phyloP scores from a whole-genome alignment of 2,797 vertebrate species.

The Vireo griseus region DNA sequence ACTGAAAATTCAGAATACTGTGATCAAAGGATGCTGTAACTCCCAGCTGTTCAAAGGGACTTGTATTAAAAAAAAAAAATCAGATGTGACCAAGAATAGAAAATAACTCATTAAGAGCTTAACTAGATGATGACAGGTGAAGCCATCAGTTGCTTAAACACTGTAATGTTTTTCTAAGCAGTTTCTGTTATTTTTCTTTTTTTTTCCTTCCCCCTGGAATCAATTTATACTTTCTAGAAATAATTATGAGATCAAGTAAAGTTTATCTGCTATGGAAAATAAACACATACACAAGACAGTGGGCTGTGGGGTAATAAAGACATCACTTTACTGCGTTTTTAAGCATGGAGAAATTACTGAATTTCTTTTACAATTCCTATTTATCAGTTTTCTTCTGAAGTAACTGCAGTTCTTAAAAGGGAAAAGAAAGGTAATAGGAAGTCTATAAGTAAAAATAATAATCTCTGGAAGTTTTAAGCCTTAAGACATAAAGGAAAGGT shows the following conservation, averaged over 20 bases:
- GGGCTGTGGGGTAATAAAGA: slow-evolving; percentile 64
- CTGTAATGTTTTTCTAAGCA: slow-evolving; percentile 74
- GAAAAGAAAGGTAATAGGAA: slow-evolving; percentile 22
- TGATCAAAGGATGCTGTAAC: slow-evolving; percentile 96
- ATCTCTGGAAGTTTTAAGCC: slow-evolving; percentile 60
- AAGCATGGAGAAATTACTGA: slow-evolving; percentile 21
- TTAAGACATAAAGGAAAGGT: slow-evolving; percentile 54
- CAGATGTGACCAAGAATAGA: slow-evolving; percentile 95
- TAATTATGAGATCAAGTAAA: slow-evolving; percentile 50
- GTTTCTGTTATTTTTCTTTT: slow-evolving; percentile 68
- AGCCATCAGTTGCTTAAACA: slow-evolving; percentile 76
- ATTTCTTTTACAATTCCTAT: slow-evolving; percentile 1
- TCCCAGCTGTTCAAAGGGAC: slow-evolving; percentile 97
- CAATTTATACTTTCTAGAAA: slow-evolving; percentile 57
- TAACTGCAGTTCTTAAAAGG: not conserved
- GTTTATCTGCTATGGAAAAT: slow-evolving; percentile 33
- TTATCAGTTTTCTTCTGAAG: slow-evolving; percentile 36
- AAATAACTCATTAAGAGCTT: slow-evolving; percentile 93
- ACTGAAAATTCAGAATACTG: slow-evolving; percentile 90
- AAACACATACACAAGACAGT: not conserved
- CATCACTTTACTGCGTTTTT: not conserved
- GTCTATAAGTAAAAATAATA: not conserved
- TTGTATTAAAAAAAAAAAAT: slow-evolving; percentile 85
- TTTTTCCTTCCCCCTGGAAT: not conserved
- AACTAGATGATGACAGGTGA: slow-evolving; percentile 91